Base-by-base conservation (phyloP, 2,113 vertebrate genomes). In the Chaetodon auriga region DNA sequence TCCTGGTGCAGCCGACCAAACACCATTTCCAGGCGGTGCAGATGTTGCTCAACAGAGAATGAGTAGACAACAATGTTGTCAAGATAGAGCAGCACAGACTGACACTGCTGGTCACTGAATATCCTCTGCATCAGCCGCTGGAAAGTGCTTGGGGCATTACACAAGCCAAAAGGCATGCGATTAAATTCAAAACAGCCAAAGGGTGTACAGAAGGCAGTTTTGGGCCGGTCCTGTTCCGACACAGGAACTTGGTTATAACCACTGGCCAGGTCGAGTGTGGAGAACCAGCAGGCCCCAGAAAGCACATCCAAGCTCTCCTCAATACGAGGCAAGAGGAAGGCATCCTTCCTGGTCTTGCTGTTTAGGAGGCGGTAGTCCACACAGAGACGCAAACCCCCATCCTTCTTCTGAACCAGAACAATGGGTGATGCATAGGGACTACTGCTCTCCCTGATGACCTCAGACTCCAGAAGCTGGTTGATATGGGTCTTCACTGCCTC, bases 281-380 rank as follows among this genome's bases (percentile, higher is more conserved):
- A 77, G 7, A 77, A 77, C 62, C 62, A 77, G 3, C 38, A 7
- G 15, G 75, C 62, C 1, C n/a, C 75, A 25, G 30, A 43, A 9
- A 66, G 38, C 6, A 36, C 49, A 30, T 77, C 43, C 43, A 45
- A 11, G 10, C 9, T 45, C 43, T 45, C 43, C 43, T 45, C 43
- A 11, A 45, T 45, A 45, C 2, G 43, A 45, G 43, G 43, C 5
- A 45, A 9, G 9, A 9, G 43, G 8, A 45, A 45, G 10, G 61
- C 48, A 18, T 18, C 48, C 48, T 51, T 51, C 16, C 48, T 51
- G 4, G 48, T 51, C 48, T 51, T 51, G 48, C 48, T 18, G 16
- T 51, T 51, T 5, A 51, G 48, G 5, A 7, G 48, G 4, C 48
- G 16, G 7, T 30, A 30, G 30, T 30, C 15, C 16, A 51, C 48